phyloP scores from a whole-genome alignment of 2,113 vertebrate genomes.

The Oryzias curvinotus region DNA sequence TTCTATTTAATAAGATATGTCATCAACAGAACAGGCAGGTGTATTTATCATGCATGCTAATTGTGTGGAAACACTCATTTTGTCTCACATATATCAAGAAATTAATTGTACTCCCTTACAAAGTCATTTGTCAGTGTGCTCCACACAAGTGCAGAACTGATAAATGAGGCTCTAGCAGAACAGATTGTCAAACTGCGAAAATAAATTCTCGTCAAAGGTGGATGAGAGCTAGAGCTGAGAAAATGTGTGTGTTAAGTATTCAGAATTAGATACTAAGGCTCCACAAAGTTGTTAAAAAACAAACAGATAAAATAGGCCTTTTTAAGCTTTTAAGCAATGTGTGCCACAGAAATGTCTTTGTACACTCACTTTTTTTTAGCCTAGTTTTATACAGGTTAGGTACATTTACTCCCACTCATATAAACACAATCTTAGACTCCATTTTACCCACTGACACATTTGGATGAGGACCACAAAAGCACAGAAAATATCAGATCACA shows the following conservation, averaged over 20 bases:
- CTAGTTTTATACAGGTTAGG: too few relatives aligned
- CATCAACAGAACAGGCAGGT: constrained; percentile 30
- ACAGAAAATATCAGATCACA: too few relatives aligned
- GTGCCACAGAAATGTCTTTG: too few relatives aligned
- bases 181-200: constrained; percentile 41
- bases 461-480: too few relatives aligned
- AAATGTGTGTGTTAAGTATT: constrained; percentile 7
- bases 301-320: too few relatives aligned
- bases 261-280: constrained; percentile 9
- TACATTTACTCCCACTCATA: too few relatives aligned
- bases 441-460: too few relatives aligned
- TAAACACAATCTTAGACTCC: too few relatives aligned
- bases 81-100: constrained; percentile 41
- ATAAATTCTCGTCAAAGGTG: constrained; percentile 49
- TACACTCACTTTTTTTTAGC: too few relatives aligned
- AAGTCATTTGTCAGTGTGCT: constrained; percentile 54
- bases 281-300: not conserved
- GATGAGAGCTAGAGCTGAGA: constrained; percentile 8
- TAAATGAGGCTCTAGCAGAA: constrained; percentile 34
- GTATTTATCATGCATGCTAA: constrained; percentile 65
- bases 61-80: constrained; percentile 65
- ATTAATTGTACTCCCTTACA: constrained; percentile 52
- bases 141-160: constrained; percentile 25
- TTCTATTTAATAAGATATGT: constrained; percentile 37
- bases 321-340: too few relatives aligned